These are phyloP conservation scores for Chloroceryle amazona DNA, from an alignment of 2,797 vertebrate genomes.

Conservation along the genomic window DNA sequence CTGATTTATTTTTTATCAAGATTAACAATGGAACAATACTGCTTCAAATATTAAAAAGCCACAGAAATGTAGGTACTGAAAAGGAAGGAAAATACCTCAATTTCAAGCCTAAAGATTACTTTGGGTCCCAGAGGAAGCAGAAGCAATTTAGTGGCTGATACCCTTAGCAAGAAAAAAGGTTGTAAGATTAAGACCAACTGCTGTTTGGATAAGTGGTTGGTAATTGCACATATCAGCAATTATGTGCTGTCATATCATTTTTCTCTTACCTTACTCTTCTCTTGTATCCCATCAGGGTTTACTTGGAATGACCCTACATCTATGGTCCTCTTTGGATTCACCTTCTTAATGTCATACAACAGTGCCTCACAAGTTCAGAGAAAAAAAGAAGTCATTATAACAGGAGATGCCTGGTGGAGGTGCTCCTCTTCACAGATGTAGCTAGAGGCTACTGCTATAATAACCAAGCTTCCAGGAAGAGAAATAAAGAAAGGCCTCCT, in stretches of 20 bases:
- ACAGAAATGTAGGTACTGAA: constrained; percentile 80
- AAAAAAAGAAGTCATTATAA: constrained; percentile 44
- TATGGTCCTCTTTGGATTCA: constrained; percentile 90
- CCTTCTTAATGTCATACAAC: constrained; percentile 87
- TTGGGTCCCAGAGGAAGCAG: constrained; percentile 83
- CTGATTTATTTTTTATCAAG: constrained; percentile 69
- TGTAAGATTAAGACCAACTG: constrained; percentile 87
- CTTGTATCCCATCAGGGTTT: constrained; percentile 88
- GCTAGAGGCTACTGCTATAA: constrained; percentile 59
- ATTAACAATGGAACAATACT: constrained; percentile 56
- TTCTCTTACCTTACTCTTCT: constrained; percentile 90
- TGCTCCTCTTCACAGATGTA: constrained; percentile 43
- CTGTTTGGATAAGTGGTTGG: constrained; percentile 87
- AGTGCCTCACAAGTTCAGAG: constrained; percentile 82
- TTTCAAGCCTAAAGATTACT: constrained; percentile 88
- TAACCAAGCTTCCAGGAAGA: constrained; percentile 41
- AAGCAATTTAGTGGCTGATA: constrained; percentile 87
- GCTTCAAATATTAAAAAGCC: constrained; percentile 73
- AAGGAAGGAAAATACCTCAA: constrained; percentile 82
- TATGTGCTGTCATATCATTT: constrained; percentile 85
- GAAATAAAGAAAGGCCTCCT: constrained; percentile 7
- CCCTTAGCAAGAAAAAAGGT: constrained; percentile 85
- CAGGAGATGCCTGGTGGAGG: constrained; percentile 35
- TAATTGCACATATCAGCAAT: constrained; percentile 90
- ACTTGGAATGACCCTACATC: constrained; percentile 90